Percentiles rank a stretch among this genome's conserved stretches.
Conservation (phyloP, 2,797 vertebrate species). For the Xiphophorus birchmanni region DNA sequence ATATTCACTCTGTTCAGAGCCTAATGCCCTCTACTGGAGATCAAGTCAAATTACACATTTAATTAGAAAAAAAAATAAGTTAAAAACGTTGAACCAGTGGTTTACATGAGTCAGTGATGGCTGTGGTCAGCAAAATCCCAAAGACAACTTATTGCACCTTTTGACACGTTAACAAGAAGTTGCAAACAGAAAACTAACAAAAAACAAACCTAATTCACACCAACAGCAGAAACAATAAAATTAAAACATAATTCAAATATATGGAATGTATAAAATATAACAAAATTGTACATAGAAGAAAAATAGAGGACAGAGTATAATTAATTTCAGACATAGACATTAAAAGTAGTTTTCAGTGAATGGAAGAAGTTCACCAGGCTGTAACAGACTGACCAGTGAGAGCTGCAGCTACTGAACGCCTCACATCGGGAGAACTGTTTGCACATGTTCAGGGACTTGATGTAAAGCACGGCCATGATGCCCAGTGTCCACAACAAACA, state of each 20-base stretch:
- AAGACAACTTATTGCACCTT: conserved; percentile 82
- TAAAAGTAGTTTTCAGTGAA: conserved; percentile 9
- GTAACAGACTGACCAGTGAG: background rate
- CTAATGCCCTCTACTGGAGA: conserved; percentile 60
- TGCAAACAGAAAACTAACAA: conserved; percentile 51
- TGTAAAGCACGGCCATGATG: background rate
- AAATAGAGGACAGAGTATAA: conserved; percentile 49
- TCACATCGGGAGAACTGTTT: conserved; percentile 31
- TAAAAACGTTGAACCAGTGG: conserved; percentile 74
- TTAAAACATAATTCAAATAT: conserved; percentile 51
- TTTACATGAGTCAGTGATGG: conserved; percentile 73
- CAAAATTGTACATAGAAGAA: conserved; percentile 57
- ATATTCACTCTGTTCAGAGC: conserved; percentile 76
- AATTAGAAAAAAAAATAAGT: conserved; percentile 49
- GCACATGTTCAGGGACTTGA: background rate
- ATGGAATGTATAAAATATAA: conserved; percentile 59
- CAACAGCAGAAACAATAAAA: conserved; percentile 42
- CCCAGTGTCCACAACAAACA: conserved; percentile 16
- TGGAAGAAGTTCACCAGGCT: background rate
- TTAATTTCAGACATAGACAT: conserved; percentile 21
- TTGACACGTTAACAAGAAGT: conserved; percentile 71
- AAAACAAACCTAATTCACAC: conserved; percentile 37
- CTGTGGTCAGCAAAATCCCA: conserved; percentile 68
- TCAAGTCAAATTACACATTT: conserved; percentile 63
- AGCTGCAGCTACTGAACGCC: conserved; percentile 27